phyloP scores from a whole-genome alignment of 2,797 vertebrate genomes.

The Helarctos malayanus region DNA sequence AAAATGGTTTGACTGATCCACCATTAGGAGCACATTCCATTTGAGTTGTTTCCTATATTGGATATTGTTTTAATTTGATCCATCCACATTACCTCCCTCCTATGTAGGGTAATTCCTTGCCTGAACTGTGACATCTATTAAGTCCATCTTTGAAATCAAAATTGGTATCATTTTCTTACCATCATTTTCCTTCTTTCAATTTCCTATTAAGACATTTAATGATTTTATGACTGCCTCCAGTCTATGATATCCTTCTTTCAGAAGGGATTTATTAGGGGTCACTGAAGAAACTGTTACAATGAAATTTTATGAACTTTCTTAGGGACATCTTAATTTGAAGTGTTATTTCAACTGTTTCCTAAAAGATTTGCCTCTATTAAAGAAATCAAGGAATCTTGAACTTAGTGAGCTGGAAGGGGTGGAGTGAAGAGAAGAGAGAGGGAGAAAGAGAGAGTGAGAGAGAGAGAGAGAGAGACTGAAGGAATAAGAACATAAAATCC shows the following conservation, averaged over 20 bases:
- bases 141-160: background rate
- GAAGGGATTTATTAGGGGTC: background rate
- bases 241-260: background rate
- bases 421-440: too few relatives aligned
- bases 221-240: background rate
- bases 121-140: background rate
- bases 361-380: background rate
- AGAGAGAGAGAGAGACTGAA: background rate
- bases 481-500: background rate
- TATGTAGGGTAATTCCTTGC: background rate
- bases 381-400: background rate
- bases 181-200: background rate
- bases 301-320: background rate
- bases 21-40: background rate
- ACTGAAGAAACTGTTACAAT: background rate
- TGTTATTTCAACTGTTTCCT: background rate
- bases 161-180: background rate
- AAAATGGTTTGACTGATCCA: background rate
- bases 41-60: background rate
- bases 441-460: background rate
- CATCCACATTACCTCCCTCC: background rate
- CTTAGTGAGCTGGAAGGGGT: background rate
- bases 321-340: background rate
- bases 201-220: background rate
- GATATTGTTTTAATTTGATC: background rate